Conservation (phyloP, 2,113 vertebrate species). For the Gila orcuttii region DNA sequence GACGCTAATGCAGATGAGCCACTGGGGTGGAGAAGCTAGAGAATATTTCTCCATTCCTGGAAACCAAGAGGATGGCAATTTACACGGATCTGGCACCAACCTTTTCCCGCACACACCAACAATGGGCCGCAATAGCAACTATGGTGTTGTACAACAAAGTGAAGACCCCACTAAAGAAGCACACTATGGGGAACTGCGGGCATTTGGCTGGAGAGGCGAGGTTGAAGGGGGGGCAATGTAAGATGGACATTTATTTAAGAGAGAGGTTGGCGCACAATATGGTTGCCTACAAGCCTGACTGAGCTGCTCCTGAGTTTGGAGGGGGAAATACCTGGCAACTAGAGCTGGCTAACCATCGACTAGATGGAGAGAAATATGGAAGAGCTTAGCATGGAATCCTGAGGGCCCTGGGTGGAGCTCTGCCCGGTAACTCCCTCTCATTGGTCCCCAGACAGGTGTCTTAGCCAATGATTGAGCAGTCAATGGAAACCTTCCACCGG, state of each 20-base stretch:
- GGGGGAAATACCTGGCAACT: not conserved
- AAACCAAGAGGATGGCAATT: slow-evolving; percentile 12
- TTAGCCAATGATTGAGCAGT: slow-evolving; percentile 21
- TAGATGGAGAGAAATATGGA: not conserved
- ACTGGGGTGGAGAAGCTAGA: slow-evolving; percentile 37
- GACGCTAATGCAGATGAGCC: slow-evolving; percentile 51
- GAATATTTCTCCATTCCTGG: slow-evolving; percentile 15
- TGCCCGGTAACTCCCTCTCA: slow-evolving; percentile 19
- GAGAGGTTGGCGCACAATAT: not conserved
- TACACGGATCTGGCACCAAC: not conserved
- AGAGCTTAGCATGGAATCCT: not conserved
- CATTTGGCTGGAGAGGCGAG: not conserved
- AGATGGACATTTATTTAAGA: not conserved
- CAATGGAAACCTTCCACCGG: slow-evolving; percentile 5
- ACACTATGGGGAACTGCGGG: slow-evolving; percentile 1
- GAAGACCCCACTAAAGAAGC: not conserved
- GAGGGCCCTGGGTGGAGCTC: slow-evolving; percentile 10
- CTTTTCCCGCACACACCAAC: not conserved
- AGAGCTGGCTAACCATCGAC: not conserved
- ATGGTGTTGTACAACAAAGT: slow-evolving; percentile 5
- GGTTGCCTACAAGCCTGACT: not conserved
- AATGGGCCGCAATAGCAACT: not conserved
- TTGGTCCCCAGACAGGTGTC: slow-evolving; percentile 20
- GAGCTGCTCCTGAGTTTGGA: not conserved
- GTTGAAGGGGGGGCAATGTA: not conserved